A percentile compares a stretch with the other conserved stretches of the same genome.
Conservation (phyloP, 2,113 vertebrate genomes). For the Cyanistes caeruleus region DNA sequence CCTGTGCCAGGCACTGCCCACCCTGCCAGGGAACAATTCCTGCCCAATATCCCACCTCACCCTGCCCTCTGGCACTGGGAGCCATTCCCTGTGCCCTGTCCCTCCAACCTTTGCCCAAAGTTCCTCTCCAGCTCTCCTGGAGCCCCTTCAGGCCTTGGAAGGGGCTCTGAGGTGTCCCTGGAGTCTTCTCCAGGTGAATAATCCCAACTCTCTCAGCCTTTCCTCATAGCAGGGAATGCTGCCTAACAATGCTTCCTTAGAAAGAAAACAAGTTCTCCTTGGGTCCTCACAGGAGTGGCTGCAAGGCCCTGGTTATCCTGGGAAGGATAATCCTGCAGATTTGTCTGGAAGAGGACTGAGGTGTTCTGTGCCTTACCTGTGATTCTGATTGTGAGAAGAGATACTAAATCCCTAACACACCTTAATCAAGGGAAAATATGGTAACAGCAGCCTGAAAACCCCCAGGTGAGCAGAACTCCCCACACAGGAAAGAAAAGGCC, state of each 20-base stretch:
- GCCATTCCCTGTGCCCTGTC: background rate
- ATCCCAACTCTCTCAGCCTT: background rate
- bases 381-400: background rate
- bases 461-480: background rate
- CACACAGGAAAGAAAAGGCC: constrained; percentile 23
- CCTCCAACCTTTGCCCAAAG: background rate
- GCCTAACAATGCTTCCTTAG: background rate
- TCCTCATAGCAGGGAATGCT: background rate
- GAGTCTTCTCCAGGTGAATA: background rate
- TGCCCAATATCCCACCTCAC: accelerated
- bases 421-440: background rate
- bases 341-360: background rate
- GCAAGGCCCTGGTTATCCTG: background rate
- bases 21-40: background rate
- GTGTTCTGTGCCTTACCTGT: background rate
- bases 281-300: background rate
- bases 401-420: background rate
- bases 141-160: background rate
- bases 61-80: background rate
- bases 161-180: background rate
- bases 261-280: background rate
- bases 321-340: background rate
- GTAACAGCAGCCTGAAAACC: background rate
- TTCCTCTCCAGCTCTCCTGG: background rate
- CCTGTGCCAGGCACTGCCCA: no score